These are phyloP conservation scores for Silurus meridionalis DNA, from an alignment of 2,113 vertebrate species.

Conservation along the genomic window DNA sequence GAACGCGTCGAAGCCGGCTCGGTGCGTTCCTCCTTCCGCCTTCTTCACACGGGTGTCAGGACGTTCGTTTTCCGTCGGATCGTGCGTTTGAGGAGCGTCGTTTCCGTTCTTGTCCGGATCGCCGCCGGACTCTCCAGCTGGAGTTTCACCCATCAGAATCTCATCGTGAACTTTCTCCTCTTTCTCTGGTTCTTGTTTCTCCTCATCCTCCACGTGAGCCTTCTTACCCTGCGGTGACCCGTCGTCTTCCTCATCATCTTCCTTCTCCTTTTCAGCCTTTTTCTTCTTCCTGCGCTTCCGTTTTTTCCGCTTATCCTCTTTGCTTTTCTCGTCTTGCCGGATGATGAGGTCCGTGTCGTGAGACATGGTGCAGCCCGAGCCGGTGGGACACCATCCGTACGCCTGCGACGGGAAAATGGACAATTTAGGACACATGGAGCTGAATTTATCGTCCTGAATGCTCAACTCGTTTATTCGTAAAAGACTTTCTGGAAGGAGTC, in stretches of 20 bases:
- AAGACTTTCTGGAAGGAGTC: not conserved
- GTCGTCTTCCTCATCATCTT: conserved; percentile 5
- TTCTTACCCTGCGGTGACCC: conserved; percentile 63
- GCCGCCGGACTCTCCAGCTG: not conserved
- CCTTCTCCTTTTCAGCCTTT: not conserved
- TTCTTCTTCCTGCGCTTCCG: conserved; percentile 78
- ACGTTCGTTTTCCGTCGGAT: not conserved
- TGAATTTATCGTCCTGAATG: no score
- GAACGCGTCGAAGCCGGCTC: conserved; percentile 95
- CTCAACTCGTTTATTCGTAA: not conserved
- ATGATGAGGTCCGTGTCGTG: conserved; percentile 94
- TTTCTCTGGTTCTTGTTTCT: conserved; percentile 52
- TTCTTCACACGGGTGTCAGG: conserved; percentile 44
- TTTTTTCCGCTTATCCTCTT: conserved; percentile 77
- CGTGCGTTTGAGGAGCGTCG: not conserved
- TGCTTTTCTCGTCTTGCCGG: conserved; percentile 81
- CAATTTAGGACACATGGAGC: not conserved
- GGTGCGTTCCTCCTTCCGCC: conserved; percentile 75
- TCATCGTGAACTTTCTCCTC: not conserved
- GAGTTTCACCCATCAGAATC: not conserved
- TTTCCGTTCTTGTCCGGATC: not conserved
- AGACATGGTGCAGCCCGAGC: conserved; percentile 83
- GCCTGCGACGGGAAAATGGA: conserved; percentile 69
- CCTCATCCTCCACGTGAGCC: conserved; percentile 54
- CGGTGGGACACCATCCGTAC: conserved; percentile 93